phyloP scores from a whole-genome alignment of 2,888 invertebrate species.

The Marronus borbonicus region DNA sequence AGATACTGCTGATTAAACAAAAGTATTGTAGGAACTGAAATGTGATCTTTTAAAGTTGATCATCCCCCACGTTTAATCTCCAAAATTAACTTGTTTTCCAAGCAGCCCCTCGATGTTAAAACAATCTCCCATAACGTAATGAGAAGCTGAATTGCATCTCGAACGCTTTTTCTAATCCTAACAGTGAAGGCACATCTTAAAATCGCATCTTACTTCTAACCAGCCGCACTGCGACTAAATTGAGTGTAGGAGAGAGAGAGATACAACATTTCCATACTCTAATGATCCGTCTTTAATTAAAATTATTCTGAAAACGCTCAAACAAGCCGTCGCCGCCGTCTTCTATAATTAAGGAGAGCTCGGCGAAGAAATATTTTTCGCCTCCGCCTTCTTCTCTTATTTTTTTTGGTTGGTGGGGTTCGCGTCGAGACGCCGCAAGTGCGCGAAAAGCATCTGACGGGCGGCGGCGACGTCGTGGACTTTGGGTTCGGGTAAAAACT shows the following conservation, averaged over 20 bases:
- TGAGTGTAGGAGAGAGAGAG: neutral
- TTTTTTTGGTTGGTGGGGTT: neutral
- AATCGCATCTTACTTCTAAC: neutral
- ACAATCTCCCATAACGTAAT: too few species aligned
- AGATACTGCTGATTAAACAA: too few species aligned
- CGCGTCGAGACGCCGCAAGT: neutral
- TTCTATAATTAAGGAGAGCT: constrained; percentile 13
- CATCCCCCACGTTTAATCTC: neutral
- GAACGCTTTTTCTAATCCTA: neutral
- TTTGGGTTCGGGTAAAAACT: neutral
- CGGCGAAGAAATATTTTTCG: constrained; percentile 11
- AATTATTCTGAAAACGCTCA: constrained; percentile 28
- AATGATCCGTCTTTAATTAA: constrained; percentile 26
- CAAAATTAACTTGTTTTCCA: neutral
- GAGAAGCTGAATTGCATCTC: constrained; percentile 1
- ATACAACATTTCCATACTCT: neutral
- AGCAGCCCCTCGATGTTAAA: too few species aligned
- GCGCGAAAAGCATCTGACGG: constrained; percentile 13
- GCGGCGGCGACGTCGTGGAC: neutral
- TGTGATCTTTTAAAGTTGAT: too few species aligned
- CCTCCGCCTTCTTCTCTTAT: neutral
- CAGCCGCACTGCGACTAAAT: neutral
- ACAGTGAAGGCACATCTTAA: neutral
- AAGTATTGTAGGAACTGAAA: too few species aligned
- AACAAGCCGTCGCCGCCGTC: neutral